Percentiles rank a stretch among this genome's conserved stretches.
Conservation (phyloP, 1,140 invertebrate species). For the Drosophila auraria region DNA sequence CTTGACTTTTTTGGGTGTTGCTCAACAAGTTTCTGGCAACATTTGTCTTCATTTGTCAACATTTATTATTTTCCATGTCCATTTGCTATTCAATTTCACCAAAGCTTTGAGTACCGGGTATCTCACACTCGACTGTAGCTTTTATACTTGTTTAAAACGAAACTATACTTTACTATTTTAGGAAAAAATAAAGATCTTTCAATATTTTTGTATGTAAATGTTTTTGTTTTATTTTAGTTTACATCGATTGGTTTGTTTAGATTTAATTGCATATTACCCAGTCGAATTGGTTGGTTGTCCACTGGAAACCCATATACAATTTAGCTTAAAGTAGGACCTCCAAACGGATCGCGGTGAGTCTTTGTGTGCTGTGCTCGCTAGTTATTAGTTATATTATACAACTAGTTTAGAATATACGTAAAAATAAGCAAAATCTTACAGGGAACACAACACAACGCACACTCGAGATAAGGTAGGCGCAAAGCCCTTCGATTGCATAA, state of each 20-base stretch:
- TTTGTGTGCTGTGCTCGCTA: constrained; percentile 53
- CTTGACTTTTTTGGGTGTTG: no score
- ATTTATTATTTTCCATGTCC: no score
- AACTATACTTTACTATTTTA: constrained; percentile 4
- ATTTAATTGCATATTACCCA: constrained; percentile 78
- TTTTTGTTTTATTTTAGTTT: constrained; percentile 73
- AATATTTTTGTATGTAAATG: constrained; percentile 40
- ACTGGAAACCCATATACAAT: constrained; percentile 73
- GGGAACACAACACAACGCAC: constrained; percentile 58
- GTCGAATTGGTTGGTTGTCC: constrained; percentile 66
- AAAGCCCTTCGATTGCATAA: constrained; percentile 53
- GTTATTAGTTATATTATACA: constrained; percentile 56
- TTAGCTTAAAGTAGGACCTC: constrained; percentile 70
- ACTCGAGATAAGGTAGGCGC: constrained; percentile 15
- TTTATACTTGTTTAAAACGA: neutral
- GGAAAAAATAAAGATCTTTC: neutral
- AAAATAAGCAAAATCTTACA: constrained; percentile 80
- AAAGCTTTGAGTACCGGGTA: no score
- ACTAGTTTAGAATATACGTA: constrained; percentile 76
- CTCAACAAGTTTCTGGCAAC: no score
- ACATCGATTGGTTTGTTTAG: constrained; percentile 62
- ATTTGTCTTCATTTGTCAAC: no score
- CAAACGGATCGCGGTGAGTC: constrained; percentile 16
- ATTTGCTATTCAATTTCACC: no score
- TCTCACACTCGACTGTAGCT: no score